Evolutionary conservation across 2,797 vertebrate genomes (phyloP), one percentile per base, ranked within the genome.

Genomic region (Chanos chanos): DNA sequence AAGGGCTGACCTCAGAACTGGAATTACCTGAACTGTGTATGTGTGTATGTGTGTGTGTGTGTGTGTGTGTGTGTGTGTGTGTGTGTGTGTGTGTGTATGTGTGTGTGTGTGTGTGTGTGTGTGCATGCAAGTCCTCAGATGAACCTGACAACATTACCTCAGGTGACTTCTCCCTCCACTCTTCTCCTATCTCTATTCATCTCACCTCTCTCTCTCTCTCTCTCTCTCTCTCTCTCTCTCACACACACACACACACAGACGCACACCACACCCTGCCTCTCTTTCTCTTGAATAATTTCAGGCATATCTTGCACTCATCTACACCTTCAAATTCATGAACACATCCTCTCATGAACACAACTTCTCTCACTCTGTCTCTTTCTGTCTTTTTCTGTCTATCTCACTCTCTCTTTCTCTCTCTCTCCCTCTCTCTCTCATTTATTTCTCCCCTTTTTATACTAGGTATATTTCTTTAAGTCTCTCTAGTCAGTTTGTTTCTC

Each of bases 1-100:
- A 52, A 72, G 78, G 81, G 76, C 71, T 72, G 70, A 78, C 74
- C 58, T 58, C 66, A 70, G 58, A 85, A 87, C 85, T 81, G 77
- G 83, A 86, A 87, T 83, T 85, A 86, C 80, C 84, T 85, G 84
- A 80, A 73, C 73, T 24, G 15, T 36, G 55, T n/a, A n/a, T n/a
- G n/a, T n/a, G n/a, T n/a, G 15, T 39, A 25, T 5, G 36, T 36
- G 15, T 27, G 27, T 24, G 19, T 18, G 64, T 79, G 68, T 68
- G 5, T 2, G 33, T 45, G 5, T 21, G 21, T 21, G 21, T 21
- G 21, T 21, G 21, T 21, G 21, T 21, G 2, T 21, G 21, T 21
- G 7, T 30, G 22, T 3, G 6, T 45, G 43, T 15, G 7, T 13
- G 4, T 16, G 12, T 40, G 37, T 40, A 12, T 6, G 13, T 27